Evolutionary conservation across 2,888 invertebrate species (phyloP).

Genomic region (Alloscopus bannaensis): DNA sequence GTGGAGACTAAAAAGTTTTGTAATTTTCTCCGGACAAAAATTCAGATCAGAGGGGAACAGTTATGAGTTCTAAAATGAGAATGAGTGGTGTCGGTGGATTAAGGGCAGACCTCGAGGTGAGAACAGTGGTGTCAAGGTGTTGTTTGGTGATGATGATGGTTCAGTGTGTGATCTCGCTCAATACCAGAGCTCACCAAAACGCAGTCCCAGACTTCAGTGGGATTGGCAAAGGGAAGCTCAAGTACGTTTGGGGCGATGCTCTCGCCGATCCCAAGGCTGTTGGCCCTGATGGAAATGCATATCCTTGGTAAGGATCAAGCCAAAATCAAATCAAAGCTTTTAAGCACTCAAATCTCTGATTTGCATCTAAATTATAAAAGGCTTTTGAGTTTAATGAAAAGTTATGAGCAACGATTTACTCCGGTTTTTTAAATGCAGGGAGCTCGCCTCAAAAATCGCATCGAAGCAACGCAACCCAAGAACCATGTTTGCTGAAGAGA

Average conservation of each 20-base stretch:
- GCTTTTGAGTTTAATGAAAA: no score
- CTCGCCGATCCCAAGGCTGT: constrained; percentile 84
- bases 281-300: constrained; percentile 88
- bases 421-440: constrained; percentile 52
- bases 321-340: no score
- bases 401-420: no score
- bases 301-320: constrained; percentile 87
- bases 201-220: constrained; percentile 33
- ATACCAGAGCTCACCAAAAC: background rate
- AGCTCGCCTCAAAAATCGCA: constrained; percentile 68
- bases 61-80: constrained; percentile 20
- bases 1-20: background rate
- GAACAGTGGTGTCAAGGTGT: constrained; percentile 46
- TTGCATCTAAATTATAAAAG: no score
- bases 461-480: constrained; percentile 68
- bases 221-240: constrained; percentile 78
- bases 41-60: constrained; percentile 34
- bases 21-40: background rate
- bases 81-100: background rate
- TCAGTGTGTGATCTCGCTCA: background rate
- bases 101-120: no score
- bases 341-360: no score
- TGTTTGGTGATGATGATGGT: constrained; percentile 36
- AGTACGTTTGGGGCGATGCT: constrained; percentile 93
- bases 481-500: constrained; percentile 60